A percentile compares a stretch with the other conserved stretches of the same genome.
These are phyloP conservation scores for Frankliniella fusca DNA, from an alignment of 2,888 invertebrate species.

Conservation along the genomic window DNA sequence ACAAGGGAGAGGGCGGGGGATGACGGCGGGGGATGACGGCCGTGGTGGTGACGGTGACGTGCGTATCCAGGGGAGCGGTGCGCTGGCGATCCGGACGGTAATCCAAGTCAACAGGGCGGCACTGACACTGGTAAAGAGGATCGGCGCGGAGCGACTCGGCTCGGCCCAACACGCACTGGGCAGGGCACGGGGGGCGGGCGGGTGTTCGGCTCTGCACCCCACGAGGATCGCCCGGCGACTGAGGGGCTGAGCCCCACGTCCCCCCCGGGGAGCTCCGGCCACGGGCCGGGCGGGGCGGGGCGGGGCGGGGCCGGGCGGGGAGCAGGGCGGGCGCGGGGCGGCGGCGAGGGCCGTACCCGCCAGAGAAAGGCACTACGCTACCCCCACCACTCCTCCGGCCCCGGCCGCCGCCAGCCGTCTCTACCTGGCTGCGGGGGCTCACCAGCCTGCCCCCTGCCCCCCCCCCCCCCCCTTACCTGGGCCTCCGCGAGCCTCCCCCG, in stretches of 20 bases:
- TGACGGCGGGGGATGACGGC: background rate
- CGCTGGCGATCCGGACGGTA: background rate
- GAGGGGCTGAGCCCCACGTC: background rate
- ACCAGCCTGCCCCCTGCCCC: background rate
- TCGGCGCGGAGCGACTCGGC: background rate
- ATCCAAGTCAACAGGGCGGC: conserved; percentile 8
- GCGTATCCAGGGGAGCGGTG: background rate
- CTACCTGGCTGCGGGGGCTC: background rate
- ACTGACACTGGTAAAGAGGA: background rate
- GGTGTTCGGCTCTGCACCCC: conserved; percentile 3
- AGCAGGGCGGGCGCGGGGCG: background rate
- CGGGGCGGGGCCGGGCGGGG: too few relatives aligned
- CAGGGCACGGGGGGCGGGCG: background rate
- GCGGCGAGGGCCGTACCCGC: background rate
- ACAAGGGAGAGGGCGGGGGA: background rate
- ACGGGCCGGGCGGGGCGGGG: too few relatives aligned
- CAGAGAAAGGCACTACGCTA: conserved; percentile 13
- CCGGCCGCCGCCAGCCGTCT: background rate
- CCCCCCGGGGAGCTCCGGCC: too few relatives aligned
- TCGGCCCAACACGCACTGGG: background rate
- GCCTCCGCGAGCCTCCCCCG: background rate
- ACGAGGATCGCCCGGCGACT: conserved; percentile 6
- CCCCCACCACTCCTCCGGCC: background rate
- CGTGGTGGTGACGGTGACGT: background rate
- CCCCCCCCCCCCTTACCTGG: background rate